Percentiles rank a stretch among this genome's conserved stretches.
Evolutionary conservation across 1,140 invertebrate species (phyloP).

Genomic region (Papilio polytes): DNA sequence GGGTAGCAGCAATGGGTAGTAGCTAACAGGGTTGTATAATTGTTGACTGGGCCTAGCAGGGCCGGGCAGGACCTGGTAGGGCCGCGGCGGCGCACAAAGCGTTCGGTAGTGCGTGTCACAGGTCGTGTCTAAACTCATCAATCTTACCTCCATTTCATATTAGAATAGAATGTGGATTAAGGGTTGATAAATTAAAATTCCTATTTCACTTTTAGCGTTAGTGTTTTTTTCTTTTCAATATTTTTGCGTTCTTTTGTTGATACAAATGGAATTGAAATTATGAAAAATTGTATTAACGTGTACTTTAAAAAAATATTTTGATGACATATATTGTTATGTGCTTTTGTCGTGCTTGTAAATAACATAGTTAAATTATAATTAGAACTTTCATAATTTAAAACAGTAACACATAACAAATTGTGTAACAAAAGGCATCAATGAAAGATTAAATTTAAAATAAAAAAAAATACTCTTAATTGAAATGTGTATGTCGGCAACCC

Average conservation of each 20-base stretch:
- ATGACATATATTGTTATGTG: no score
- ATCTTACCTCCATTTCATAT: constrained; percentile 80
- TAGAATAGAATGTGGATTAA: constrained; percentile 62
- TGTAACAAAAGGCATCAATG: no score
- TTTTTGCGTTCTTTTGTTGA: background rate
- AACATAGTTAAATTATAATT: no score
- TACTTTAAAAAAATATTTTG: no score
- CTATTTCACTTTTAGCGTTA: background rate
- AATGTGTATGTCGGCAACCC: constrained; percentile 24
- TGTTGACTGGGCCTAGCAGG: background rate
- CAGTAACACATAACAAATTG: no score
- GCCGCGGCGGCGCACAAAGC: constrained; percentile 49
- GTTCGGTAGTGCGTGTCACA: constrained; percentile 82
- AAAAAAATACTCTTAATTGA: background rate
- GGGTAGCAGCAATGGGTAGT: constrained; percentile 4
- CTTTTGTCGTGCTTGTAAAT: no score
- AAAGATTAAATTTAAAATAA: background rate
- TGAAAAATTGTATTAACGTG: no score
- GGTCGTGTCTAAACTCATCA: constrained; percentile 80
- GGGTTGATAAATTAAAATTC: constrained; percentile 10
- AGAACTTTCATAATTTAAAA: no score
- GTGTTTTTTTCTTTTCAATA: background rate
- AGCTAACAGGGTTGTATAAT: constrained; percentile 58
- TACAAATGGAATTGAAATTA: no score
- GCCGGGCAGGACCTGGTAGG: constrained; percentile 53